Percentiles rank a stretch among this genome's conserved stretches.
phyloP scores from a whole-genome alignment of 2,888 invertebrate genomes.

The Stomorhina lunata region DNA sequence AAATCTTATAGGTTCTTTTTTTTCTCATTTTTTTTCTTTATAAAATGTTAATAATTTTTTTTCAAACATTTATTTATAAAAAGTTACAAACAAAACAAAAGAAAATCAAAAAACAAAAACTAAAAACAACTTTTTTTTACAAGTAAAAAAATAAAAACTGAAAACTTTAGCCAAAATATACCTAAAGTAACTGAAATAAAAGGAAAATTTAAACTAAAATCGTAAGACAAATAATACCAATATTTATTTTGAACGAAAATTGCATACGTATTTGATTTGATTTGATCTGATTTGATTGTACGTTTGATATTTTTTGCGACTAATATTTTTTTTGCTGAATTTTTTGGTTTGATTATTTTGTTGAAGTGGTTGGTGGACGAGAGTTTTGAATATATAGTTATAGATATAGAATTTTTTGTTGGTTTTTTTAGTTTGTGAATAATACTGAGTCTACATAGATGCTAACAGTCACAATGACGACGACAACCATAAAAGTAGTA shows the following conservation, averaged over 20 bases:
- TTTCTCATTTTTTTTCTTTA: neutral
- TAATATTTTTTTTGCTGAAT: conserved; percentile 24
- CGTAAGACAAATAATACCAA: conserved; percentile 44
- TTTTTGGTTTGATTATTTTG: conserved; percentile 38
- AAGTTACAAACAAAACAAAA: neutral
- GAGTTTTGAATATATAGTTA: conserved; percentile 63
- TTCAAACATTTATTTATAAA: neutral
- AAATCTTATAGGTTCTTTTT: conserved; percentile 19
- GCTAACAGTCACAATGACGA: conserved; percentile 74
- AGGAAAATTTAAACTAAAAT: no score
- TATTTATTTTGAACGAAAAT: conserved; percentile 56
- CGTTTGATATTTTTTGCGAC: conserved; percentile 51
- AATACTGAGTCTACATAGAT: conserved; percentile 71
- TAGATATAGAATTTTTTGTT: conserved; percentile 53
- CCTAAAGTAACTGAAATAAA: conserved; percentile 10
- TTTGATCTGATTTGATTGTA: no score
- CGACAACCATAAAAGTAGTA: conserved; percentile 71
- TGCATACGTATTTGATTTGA: conserved; percentile 58
- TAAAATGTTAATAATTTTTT: neutral
- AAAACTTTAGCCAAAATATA: neutral
- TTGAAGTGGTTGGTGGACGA: conserved; percentile 62
- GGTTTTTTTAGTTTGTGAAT: conserved; percentile 52
- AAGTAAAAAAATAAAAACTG: neutral
- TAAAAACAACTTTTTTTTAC: conserved; percentile 1
- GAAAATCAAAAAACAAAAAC: neutral